phyloP scores from a whole-genome alignment of 2,797 vertebrate species.

The Aeoliscus strigatus region DNA sequence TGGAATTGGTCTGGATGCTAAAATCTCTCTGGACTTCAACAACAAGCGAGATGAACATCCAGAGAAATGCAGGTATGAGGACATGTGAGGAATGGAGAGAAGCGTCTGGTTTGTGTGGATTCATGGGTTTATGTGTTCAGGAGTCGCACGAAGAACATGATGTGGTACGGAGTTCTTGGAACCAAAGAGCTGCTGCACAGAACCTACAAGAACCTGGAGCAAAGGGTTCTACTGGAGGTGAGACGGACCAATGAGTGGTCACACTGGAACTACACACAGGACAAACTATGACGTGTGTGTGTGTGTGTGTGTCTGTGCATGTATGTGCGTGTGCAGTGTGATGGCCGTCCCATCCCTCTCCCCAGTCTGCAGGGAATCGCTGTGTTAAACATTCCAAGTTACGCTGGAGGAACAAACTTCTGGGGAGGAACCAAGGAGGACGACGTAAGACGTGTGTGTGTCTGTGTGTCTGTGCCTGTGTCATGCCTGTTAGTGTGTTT shows the following conservation, averaged over 20 bases:
- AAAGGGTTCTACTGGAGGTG: conserved; percentile 92
- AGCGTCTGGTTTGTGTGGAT: too few relatives aligned
- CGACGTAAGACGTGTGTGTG: conserved; percentile 73
- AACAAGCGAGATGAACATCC: conserved; percentile 96
- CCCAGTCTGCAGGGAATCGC: conserved; percentile 96
- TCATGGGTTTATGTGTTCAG: conserved; percentile 44
- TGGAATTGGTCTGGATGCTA: conserved; percentile 94
- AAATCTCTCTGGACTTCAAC: conserved; percentile 97
- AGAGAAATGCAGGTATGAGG: conserved; percentile 92
- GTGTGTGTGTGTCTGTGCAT: conserved; percentile 9
- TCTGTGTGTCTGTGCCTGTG: neutral
- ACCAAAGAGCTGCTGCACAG: conserved; percentile 94
- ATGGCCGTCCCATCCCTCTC: conserved; percentile 89
- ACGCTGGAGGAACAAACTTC: conserved; percentile 96
- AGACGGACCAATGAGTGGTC: conserved; percentile 32
- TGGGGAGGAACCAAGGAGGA: conserved; percentile 99
- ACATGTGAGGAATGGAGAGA: neutral
- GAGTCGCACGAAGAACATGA: conserved; percentile 97
- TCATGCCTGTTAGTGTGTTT: neutral
- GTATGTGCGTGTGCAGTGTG: conserved; percentile 74
- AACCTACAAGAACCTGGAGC: conserved; percentile 95
- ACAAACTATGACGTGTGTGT: conserved; percentile 5
- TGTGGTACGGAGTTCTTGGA: conserved; percentile 96
- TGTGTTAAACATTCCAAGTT: conserved; percentile 95
- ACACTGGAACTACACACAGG: too few relatives aligned